phyloP scores from a whole-genome alignment of 2,113 vertebrate species.

The Brienomyrus brachyistius region DNA sequence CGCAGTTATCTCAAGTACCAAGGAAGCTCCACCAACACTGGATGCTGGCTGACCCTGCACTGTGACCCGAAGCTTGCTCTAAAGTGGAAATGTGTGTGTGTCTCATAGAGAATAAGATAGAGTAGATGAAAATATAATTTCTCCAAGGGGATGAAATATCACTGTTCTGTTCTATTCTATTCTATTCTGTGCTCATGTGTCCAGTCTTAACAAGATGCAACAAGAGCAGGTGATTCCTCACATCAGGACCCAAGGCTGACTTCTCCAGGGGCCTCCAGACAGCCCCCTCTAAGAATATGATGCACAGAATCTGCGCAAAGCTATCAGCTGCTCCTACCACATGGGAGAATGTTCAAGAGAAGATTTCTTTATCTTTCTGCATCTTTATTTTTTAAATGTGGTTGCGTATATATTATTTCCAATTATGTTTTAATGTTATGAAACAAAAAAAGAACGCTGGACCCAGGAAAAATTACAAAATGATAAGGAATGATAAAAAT shows the following conservation, averaged over 20 bases:
- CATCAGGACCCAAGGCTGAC: neutral
- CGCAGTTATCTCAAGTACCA: neutral
- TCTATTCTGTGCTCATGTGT: neutral
- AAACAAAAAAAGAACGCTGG: neutral
- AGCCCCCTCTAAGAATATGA: neutral
- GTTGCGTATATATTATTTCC: neutral
- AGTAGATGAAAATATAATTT: neutral
- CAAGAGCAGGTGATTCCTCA: neutral
- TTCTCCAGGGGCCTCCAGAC: neutral
- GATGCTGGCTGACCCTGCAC: neutral
- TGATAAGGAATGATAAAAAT: neutral
- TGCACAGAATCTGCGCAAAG: neutral
- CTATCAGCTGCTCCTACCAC: neutral
- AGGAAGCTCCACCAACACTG: neutral
- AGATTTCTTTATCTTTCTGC: neutral
- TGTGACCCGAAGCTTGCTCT: neutral
- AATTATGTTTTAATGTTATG: neutral
- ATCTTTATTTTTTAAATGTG: neutral
- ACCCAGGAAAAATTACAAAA: neutral
- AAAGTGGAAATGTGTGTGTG: neutral
- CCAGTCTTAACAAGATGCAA: neutral
- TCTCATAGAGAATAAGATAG: neutral
- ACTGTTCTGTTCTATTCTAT: neutral
- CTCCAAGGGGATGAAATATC: neutral
- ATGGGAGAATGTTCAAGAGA: neutral